These are phyloP conservation scores for Caenorhabditis auriculariae DNA, from an alignment of 2,888 invertebrate species.

Conservation along the genomic window DNA sequence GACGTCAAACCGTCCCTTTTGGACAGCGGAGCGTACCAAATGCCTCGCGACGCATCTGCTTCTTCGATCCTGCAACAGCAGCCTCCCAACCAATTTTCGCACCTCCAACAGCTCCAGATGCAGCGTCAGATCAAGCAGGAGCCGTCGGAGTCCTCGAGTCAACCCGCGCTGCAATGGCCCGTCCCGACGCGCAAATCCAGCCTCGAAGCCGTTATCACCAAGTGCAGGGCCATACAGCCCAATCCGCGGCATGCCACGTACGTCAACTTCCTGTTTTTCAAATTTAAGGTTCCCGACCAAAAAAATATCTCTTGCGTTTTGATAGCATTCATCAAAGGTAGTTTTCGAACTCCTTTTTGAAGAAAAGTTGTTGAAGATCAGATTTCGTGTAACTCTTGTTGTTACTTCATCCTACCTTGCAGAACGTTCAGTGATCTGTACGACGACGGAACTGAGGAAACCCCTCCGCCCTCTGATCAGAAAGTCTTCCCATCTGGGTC, in stretches of 20 bases:
- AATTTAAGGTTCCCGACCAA: too few relatives aligned
- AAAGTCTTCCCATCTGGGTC: slow-evolving; percentile 1
- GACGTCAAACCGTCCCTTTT: too few relatives aligned
- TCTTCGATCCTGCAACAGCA: too few relatives aligned
- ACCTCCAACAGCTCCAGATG: neutral
- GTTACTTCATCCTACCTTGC: neutral
- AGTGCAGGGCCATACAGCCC: neutral
- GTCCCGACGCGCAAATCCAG: too few relatives aligned
- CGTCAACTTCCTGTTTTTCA: neutral
- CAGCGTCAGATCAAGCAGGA: slow-evolving; percentile 5
- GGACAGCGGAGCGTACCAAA: too few relatives aligned
- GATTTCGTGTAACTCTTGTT: neutral
- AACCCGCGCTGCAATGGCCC: too few relatives aligned
- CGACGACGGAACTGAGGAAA: slow-evolving; percentile 12
- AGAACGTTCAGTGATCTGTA: slow-evolving; percentile 8
- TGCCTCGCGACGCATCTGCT: too few relatives aligned
- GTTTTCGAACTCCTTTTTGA: neutral
- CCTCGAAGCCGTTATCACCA: too few relatives aligned
- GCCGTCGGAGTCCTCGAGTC: too few relatives aligned
- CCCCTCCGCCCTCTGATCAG: neutral
- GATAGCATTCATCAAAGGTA: too few relatives aligned
- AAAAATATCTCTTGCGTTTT: too few relatives aligned
- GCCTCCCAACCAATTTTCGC: slow-evolving; percentile 3
- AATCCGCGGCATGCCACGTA: neutral
- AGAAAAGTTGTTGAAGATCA: neutral